Percentiles rank a stretch among this genome's conserved stretches.
Conservation (phyloP, 2,888 invertebrate genomes). For the Agrochola circellaris region DNA sequence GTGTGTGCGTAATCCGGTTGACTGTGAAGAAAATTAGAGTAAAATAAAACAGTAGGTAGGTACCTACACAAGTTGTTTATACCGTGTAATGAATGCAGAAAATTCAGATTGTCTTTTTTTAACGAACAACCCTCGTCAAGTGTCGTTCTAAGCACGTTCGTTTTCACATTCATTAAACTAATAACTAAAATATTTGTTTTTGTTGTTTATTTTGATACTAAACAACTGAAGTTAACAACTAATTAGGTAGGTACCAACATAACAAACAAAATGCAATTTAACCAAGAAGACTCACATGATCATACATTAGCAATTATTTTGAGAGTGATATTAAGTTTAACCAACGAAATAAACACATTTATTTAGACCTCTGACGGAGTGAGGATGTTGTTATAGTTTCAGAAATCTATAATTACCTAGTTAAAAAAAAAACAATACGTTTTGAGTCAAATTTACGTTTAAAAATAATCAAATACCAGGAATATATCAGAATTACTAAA, state of each 20-base stretch:
- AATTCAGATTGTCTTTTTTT: conserved; percentile 65
- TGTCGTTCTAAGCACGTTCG: conserved; percentile 55
- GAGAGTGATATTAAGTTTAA: not conserved
- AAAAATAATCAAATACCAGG: not conserved
- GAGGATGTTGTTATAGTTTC: not conserved
- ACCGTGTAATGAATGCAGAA: conserved; percentile 64
- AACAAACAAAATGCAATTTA: not conserved
- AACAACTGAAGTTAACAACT: not conserved
- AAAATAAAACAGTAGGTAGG: not conserved
- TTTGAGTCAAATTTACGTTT: not conserved
- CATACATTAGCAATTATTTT: not conserved
- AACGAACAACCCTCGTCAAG: conserved; percentile 76
- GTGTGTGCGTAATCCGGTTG: not conserved
- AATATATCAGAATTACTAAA: not conserved
- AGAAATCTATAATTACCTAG: no score
- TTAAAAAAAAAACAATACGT: not conserved
- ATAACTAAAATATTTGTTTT: conserved; percentile 23
- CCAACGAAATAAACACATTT: not conserved
- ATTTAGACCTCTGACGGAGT: not conserved
- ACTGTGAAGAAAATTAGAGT: not conserved
- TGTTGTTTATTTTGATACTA: conserved; percentile 8
- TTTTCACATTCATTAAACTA: conserved; percentile 29
- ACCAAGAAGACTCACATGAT: not conserved
- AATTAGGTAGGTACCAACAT: not conserved
- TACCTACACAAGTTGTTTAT: conserved; percentile 21